phyloP scores from a whole-genome alignment of 2,113 vertebrate species.

The Cricetomys ansorgei region DNA sequence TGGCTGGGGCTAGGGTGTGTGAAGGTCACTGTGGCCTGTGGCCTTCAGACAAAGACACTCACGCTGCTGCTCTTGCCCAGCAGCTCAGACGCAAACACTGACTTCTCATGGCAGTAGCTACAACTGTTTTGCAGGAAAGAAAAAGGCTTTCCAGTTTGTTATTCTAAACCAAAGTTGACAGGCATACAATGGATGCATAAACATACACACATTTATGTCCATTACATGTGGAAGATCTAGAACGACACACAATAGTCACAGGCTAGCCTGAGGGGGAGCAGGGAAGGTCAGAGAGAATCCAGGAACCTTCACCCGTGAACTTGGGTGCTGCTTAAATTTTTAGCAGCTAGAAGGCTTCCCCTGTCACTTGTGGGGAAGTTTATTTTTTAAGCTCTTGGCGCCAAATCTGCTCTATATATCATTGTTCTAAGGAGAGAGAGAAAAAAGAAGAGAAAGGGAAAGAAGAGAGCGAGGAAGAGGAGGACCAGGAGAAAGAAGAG shows the following conservation, averaged over 20 bases:
- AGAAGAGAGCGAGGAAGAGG: neutral
- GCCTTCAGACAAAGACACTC: constrained; percentile 28
- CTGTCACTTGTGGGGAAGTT: neutral
- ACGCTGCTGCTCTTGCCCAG: neutral
- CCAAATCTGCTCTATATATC: neutral
- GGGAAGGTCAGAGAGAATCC: neutral
- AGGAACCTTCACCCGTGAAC: neutral
- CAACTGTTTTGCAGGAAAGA: neutral
- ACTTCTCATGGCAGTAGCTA: neutral
- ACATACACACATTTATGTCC: too few species aligned
- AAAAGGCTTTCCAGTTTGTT: neutral
- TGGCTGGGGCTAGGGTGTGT: constrained; percentile 48
- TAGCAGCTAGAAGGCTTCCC: neutral
- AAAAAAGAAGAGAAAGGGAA: neutral
- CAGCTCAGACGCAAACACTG: neutral
- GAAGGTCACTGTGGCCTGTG: constrained; percentile 72
- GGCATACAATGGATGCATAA: neutral
- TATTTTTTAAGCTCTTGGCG: neutral
- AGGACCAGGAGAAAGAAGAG: neutral
- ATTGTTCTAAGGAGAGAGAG: neutral
- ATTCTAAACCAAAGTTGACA: neutral
- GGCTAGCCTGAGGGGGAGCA: too few species aligned
- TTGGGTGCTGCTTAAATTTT: constrained; percentile 9
- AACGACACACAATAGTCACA: neutral
- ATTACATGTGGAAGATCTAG: neutral